Conservation (phyloP, 1,140 invertebrate genomes). For the Drosophila navojoa region DNA sequence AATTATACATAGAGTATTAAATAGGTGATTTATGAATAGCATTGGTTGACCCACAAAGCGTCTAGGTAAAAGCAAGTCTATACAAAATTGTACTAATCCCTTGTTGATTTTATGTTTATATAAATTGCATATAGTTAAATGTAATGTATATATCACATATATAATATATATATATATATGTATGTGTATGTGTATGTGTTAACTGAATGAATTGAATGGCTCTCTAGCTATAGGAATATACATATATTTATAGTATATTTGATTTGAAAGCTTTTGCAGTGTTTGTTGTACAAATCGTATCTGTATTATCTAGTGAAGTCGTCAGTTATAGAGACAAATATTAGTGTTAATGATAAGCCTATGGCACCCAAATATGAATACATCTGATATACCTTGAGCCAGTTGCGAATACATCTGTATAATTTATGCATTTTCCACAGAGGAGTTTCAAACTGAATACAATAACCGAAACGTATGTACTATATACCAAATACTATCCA, state of each 20-base stretch:
- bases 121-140: constrained; percentile 6
- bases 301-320: constrained; percentile 17
- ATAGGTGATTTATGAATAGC: background rate
- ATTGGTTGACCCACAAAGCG: background rate
- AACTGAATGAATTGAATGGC: too few relatives aligned
- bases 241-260: too few relatives aligned
- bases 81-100: background rate
- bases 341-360: background rate
- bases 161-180: background rate
- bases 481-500: constrained; percentile 15
- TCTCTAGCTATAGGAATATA: too few relatives aligned
- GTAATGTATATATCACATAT: background rate
- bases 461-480: constrained; percentile 61
- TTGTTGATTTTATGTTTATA: background rate
- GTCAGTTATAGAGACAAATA: constrained; percentile 12
- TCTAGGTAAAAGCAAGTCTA: background rate
- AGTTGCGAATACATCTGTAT: background rate
- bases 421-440: constrained; percentile 64
- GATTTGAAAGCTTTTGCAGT: constrained; percentile 17
- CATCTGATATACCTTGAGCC: background rate
- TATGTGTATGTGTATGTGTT: background rate
- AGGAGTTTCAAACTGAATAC: constrained; percentile 69
- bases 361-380: background rate
- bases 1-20: background rate
- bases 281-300: constrained; percentile 30